phyloP scores from a whole-genome alignment of 2,888 invertebrate genomes.

The Acanthosepion pharaonis region DNA sequence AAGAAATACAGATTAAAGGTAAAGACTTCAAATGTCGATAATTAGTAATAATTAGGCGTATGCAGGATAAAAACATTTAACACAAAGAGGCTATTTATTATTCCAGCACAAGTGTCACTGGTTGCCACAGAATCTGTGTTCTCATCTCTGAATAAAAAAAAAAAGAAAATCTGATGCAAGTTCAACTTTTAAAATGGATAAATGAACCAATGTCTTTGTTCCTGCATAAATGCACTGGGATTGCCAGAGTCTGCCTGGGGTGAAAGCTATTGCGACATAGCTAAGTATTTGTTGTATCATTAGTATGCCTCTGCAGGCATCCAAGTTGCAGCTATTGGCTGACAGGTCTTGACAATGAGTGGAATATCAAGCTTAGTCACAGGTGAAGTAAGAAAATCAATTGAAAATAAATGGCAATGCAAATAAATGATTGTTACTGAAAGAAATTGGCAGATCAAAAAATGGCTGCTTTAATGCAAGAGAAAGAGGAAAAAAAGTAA shows the following conservation, averaged over 20 bases:
- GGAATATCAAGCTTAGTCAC: constrained; percentile 7
- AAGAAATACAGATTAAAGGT: no score
- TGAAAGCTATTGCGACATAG: background rate
- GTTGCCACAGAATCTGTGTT: background rate
- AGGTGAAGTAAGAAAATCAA: background rate
- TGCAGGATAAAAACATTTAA: background rate
- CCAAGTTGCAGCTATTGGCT: constrained; percentile 3
- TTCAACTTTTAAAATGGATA: background rate
- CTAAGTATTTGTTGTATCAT: background rate
- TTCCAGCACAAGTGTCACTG: background rate
- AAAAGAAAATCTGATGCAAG: background rate
- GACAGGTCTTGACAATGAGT: constrained; percentile 2
- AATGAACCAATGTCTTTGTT: background rate
- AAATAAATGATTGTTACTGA: background rate
- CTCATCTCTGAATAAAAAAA: background rate
- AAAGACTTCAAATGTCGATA: background rate
- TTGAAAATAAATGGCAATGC: background rate
- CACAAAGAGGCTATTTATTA: background rate
- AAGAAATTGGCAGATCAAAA: constrained; percentile 13
- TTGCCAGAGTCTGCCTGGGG: background rate
- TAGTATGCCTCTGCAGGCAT: background rate
- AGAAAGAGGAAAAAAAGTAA: no score
- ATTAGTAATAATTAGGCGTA: background rate
- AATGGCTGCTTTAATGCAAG: background rate
- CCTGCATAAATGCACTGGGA: background rate